Percentiles rank a stretch among this genome's conserved stretches.
Conservation (phyloP, 2,113 vertebrate genomes). For the Boleophthalmus pectinirostris region DNA sequence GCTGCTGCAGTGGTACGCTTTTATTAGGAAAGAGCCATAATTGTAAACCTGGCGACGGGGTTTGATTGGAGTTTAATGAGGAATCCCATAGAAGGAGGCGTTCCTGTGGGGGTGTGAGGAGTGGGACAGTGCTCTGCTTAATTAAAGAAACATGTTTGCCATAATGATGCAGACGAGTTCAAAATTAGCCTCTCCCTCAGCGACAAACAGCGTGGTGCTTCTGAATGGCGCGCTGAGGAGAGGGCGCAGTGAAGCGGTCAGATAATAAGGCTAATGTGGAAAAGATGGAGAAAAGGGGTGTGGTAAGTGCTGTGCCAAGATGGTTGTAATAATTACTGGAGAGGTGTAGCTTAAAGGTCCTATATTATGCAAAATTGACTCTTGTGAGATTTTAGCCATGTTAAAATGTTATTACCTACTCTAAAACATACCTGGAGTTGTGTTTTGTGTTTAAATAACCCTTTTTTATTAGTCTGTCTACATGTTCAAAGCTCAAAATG, state of each 20-base stretch:
- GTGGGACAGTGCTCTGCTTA: conserved; percentile 56
- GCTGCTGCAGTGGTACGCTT: neutral
- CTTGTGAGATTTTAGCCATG: too few species aligned
- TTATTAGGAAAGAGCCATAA: conserved; percentile 28
- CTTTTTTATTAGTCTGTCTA: too few species aligned
- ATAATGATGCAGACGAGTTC: conserved; percentile 64
- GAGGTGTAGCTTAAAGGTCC: too few species aligned
- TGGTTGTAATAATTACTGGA: too few species aligned
- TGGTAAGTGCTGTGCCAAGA: neutral
- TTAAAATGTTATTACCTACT: too few species aligned
- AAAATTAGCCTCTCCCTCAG: conserved; percentile 50
- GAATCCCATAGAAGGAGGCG: conserved; percentile 48
- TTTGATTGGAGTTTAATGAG: conserved; percentile 66
- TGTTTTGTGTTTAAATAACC: too few species aligned
- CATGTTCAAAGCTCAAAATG: too few species aligned
- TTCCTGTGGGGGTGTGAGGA: conserved; percentile 52
- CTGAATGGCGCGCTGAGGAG: neutral
- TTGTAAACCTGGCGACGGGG: conserved; percentile 11
- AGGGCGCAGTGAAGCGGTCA: neutral
- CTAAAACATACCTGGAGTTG: too few species aligned
- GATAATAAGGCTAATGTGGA: neutral
- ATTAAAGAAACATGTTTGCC: conserved; percentile 67
- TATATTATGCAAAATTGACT: too few species aligned
- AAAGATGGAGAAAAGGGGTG: neutral
- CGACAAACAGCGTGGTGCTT: conserved; percentile 19